Conservation (phyloP, 2,113 vertebrate genomes). For the Daubentonia madagascariensis region DNA sequence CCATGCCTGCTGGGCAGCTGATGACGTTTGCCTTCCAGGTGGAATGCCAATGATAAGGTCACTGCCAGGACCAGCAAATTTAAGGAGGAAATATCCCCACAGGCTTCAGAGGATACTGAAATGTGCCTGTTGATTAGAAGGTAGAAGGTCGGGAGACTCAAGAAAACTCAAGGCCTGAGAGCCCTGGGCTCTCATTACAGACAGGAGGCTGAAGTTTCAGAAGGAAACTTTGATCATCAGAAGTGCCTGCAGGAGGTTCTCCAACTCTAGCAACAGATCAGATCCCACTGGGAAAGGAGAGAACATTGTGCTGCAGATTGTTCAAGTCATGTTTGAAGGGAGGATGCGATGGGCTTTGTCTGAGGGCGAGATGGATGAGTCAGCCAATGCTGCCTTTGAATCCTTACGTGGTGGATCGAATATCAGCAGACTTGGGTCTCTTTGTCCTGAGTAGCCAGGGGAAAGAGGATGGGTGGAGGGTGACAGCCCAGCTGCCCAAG, state of each 20-base stretch:
- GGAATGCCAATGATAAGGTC: fast-evolving
- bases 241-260: background rate
- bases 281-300: background rate
- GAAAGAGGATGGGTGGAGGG: background rate
- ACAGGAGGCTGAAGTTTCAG: background rate
- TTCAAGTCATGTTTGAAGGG: background rate
- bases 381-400: background rate
- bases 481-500: background rate
- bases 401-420: background rate
- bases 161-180: background rate
- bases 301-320: background rate
- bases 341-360: background rate
- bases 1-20: background rate
- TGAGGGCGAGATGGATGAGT: background rate
- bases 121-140: background rate
- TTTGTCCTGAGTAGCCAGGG: background rate
- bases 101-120: background rate
- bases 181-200: background rate
- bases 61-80: background rate
- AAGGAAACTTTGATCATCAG: background rate
- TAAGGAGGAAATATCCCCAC: too few species aligned
- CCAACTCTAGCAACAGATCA: background rate
- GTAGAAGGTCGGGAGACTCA: background rate
- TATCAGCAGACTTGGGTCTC: background rate
- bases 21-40: background rate